phyloP scores from a whole-genome alignment of 2,113 vertebrate species.

The Bubo bubo region DNA sequence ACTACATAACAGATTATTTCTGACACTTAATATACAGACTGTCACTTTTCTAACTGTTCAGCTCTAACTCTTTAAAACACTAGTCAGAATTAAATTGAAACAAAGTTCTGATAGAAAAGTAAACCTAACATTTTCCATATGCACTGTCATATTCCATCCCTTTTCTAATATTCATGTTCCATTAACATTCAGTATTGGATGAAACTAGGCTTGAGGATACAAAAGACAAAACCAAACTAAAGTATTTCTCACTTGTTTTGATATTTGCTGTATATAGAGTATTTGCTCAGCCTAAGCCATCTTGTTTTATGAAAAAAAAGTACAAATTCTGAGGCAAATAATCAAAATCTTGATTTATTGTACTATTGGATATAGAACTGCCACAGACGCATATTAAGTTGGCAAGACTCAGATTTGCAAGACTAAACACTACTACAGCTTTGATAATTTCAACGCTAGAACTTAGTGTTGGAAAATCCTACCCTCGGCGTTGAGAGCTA shows the following conservation, averaged over 20 bases:
- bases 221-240: conserved; percentile 14
- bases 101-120: conserved; percentile 46
- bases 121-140: conserved; percentile 85
- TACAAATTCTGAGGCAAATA: conserved; percentile 41
- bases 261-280: conserved; percentile 36
- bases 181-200: conserved; percentile 74
- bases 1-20: background rate
- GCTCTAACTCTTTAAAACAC: conserved; percentile 65
- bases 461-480: conserved; percentile 63
- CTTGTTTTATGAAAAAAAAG: conserved; percentile 28
- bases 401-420: conserved; percentile 64
- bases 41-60: conserved; percentile 20
- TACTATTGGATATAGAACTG: conserved; percentile 60
- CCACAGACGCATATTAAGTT: background rate
- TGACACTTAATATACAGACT: background rate
- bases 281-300: conserved; percentile 48
- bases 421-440: conserved; percentile 56
- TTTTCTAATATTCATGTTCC: conserved; percentile 80
- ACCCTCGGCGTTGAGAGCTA: conserved; percentile 40
- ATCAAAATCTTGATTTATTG: conserved; percentile 35
- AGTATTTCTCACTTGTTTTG: conserved; percentile 46
- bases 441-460: conserved; percentile 58
- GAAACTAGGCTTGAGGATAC: conserved; percentile 43
- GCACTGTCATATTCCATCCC: conserved; percentile 82
- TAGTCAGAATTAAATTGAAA: conserved; percentile 42